These are phyloP conservation scores for Pitta sordida DNA, from an alignment of 2,113 vertebrate species.

Conservation along the genomic window DNA sequence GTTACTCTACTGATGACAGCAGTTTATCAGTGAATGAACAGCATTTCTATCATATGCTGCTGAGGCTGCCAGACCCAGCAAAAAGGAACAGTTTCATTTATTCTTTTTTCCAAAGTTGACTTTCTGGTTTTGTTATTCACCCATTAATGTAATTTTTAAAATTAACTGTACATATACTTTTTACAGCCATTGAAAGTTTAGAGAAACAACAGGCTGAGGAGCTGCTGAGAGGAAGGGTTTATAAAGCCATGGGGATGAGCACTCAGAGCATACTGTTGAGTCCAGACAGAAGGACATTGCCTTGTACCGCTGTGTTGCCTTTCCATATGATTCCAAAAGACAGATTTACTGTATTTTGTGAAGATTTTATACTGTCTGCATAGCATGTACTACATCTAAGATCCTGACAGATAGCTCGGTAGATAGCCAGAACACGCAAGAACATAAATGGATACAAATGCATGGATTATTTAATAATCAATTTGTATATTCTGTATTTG, in stretches of 20 bases:
- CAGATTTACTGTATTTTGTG: background rate
- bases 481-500: background rate
- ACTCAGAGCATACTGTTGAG: background rate
- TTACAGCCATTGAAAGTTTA: background rate
- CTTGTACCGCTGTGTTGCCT: background rate
- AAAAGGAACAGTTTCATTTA: background rate
- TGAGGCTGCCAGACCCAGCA: background rate
- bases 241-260: background rate
- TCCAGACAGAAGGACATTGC: background rate
- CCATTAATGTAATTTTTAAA: background rate
- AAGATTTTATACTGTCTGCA: background rate
- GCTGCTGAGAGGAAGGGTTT: background rate
- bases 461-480: background rate
- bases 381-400: background rate
- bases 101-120: background rate
- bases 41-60: background rate
- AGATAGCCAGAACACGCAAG: background rate
- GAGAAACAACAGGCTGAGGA: background rate
- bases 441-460: background rate
- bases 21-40: background rate
- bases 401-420: background rate
- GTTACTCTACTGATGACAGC: background rate
- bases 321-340: background rate
- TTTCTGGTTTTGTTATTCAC: background rate
- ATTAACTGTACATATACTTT: background rate